phyloP scores from a whole-genome alignment of 2,888 invertebrate genomes.

The Chelonus formosanus region DNA sequence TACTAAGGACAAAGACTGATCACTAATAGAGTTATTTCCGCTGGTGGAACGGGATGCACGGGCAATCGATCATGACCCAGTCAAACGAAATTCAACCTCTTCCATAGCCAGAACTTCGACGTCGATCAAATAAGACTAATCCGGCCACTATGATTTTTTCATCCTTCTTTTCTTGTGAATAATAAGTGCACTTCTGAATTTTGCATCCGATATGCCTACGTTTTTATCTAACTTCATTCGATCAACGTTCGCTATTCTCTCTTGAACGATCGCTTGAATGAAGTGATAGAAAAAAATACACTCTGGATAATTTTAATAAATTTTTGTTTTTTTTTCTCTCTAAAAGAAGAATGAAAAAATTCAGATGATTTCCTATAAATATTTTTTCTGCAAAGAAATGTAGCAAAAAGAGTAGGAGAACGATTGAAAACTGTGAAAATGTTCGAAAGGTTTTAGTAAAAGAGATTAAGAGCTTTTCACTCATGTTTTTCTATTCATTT shows the following conservation, averaged over 20 bases:
- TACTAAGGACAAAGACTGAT: slow-evolving; percentile 54
- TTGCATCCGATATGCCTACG: slow-evolving; percentile 14
- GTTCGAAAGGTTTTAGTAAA: slow-evolving; percentile 29
- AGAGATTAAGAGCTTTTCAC: slow-evolving; percentile 37
- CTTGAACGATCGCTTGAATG: too few species aligned
- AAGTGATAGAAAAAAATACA: too few species aligned
- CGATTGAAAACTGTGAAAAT: slow-evolving; percentile 14
- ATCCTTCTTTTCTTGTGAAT: slow-evolving; percentile 37
- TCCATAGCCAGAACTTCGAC: slow-evolving; percentile 31
- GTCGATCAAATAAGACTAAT: slow-evolving; percentile 24
- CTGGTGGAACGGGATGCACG: slow-evolving; percentile 41
- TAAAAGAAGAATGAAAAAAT: too few species aligned
- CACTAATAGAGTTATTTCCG: slow-evolving; percentile 55
- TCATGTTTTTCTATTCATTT: slow-evolving; percentile 38
- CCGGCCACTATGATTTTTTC: slow-evolving; percentile 3
- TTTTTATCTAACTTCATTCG: background rate
- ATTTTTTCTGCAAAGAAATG: slow-evolving; percentile 6
- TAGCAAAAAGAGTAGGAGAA: slow-evolving; percentile 19
- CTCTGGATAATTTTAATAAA: too few species aligned
- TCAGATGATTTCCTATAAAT: too few species aligned
- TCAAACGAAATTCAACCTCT: slow-evolving; percentile 42
- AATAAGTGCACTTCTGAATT: slow-evolving; percentile 49
- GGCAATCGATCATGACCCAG: slow-evolving; percentile 55
- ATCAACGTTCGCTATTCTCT: too few species aligned
- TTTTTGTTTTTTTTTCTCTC: too few species aligned